Base-by-base conservation (phyloP, 2,888 invertebrate species). In the Tenthredo amoena region DNA sequence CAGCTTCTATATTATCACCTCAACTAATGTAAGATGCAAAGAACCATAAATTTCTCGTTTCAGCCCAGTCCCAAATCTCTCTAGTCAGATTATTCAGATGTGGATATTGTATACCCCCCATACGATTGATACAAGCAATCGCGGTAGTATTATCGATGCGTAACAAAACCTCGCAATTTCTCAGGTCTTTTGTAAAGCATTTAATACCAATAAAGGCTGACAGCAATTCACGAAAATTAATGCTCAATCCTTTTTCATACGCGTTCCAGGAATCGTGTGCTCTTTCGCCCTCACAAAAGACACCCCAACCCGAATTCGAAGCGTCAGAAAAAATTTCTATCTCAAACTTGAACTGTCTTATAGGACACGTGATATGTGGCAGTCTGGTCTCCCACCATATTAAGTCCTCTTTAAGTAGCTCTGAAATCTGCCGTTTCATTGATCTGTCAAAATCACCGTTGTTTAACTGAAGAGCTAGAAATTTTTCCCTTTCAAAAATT, bases 321-420 rank as follows among this genome's bases (percentile, higher is more conserved):
- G 87, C 87, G 26, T 87, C 87, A 0, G 87, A 87, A 55, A 87
- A 88, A 76, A 88, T 87, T 50, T 87, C 86, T 7, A 85, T 21
- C 0, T 84, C 74, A 55, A 85, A 87, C 18, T 26, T 55, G 2
- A 68, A 79, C 1, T 58, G 81, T 26, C 85, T 68, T 15, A 40
- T 71, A 7, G 86, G 85, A 4, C 86, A 85, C 15, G 86, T 79
- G 9, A 86, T 86, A 37, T 76, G 71, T 5, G 85, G 12, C 1
- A 79, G 15, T 18, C 21, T 79, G 10, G 50, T 34, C 31, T 79
- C n/a, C 79, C 79, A 79, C 79, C 79, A 85, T n/a, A 40, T 18
- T 7, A 87, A 84, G 40, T 86, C 86, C 47, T 21, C 47, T 12
- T 12, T 21, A 4, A 84, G 21, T 7, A 40, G 21, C 2, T 86